Evolutionary conservation across 2,888 invertebrate genomes (phyloP).

Genomic region (Drosophila nr. perissopoda): DNA sequence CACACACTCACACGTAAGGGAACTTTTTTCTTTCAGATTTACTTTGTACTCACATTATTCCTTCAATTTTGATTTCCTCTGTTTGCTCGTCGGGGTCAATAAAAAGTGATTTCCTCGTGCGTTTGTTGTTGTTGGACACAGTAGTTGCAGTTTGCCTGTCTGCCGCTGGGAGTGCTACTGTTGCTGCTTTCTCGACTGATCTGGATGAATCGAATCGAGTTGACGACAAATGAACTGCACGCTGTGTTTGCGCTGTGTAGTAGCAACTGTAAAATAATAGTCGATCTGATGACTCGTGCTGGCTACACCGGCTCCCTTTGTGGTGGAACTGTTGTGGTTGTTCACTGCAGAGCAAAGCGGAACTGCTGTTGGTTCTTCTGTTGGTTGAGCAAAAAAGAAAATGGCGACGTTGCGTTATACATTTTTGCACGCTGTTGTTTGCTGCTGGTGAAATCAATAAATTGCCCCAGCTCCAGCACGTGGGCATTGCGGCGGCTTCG

Average conservation of each 20-base stretch:
- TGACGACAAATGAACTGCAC: constrained; percentile 63
- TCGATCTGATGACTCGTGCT: constrained; percentile 54
- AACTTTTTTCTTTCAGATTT: background rate
- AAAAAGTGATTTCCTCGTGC: constrained; percentile 65
- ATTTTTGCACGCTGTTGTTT: constrained; percentile 61
- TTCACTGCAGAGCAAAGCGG: constrained; percentile 76
- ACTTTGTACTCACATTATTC: constrained; percentile 81
- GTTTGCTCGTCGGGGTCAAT: constrained; percentile 70
- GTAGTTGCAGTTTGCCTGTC: constrained; percentile 56
- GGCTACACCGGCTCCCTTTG: constrained; percentile 56
- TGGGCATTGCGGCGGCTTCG: constrained; percentile 50
- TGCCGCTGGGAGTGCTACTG: constrained; percentile 49
- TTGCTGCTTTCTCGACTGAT: constrained; percentile 47
- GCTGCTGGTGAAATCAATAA: constrained; percentile 80
- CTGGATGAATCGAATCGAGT: constrained; percentile 57
- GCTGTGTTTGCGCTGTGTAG: constrained; percentile 49
- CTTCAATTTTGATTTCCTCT: constrained; percentile 76
- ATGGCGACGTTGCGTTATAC: constrained; percentile 82
- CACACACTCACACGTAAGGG: constrained; percentile 9
- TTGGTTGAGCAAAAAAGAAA: constrained; percentile 83
- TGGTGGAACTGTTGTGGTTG: constrained; percentile 69
- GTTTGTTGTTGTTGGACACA: constrained; percentile 37
- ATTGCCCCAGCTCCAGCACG: constrained; percentile 75
- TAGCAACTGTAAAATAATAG: constrained; percentile 37
- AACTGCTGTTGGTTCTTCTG: constrained; percentile 76